Evolutionary conservation across 2,797 vertebrate species (phyloP).

Genomic region (Acipenser transmontanus): DNA sequence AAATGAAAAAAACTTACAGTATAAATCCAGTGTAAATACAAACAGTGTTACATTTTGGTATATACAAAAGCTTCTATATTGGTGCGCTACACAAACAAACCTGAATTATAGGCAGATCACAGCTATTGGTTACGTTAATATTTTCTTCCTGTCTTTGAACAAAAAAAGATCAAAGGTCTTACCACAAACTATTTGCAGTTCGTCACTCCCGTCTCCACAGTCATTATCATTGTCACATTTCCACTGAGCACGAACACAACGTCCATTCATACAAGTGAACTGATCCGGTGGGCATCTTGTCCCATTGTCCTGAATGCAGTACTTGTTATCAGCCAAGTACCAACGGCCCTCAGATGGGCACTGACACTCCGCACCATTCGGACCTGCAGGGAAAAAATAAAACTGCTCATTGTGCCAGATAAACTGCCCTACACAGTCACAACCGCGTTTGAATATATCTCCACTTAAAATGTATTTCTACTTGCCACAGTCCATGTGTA

Average conservation of each 20-base stretch:
- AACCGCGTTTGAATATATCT: no score
- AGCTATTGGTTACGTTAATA: no score
- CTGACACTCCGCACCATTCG: constrained; percentile 86
- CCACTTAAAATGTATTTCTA: no score
- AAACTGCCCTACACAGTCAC: no score
- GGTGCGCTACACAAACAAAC: no score
- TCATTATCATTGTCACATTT: constrained; percentile 91
- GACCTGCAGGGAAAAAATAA: constrained; percentile 57
- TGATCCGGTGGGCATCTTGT: constrained; percentile 73
- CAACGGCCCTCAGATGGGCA: constrained; percentile 87
- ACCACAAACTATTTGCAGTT: constrained; percentile 91
- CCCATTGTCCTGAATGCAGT: constrained; percentile 83
- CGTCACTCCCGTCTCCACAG: constrained; percentile 88
- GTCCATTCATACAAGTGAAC: constrained; percentile 89
- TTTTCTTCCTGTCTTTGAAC: no score
- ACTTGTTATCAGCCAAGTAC: constrained; percentile 88
- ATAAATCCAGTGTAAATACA: no score
- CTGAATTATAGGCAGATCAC: no score
- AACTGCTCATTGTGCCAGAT: not conserved
- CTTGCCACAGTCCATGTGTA: no score
- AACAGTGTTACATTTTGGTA: no score
- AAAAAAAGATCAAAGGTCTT: constrained; percentile 33
- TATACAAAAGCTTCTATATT: no score
- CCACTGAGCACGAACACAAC: constrained; percentile 77
- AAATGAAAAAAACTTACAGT: no score